Percentiles rank a stretch among this genome's conserved stretches.
These are phyloP conservation scores for Pyxicephalus adspersus DNA, from an alignment of 2,113 vertebrate genomes.

Conservation along the genomic window DNA sequence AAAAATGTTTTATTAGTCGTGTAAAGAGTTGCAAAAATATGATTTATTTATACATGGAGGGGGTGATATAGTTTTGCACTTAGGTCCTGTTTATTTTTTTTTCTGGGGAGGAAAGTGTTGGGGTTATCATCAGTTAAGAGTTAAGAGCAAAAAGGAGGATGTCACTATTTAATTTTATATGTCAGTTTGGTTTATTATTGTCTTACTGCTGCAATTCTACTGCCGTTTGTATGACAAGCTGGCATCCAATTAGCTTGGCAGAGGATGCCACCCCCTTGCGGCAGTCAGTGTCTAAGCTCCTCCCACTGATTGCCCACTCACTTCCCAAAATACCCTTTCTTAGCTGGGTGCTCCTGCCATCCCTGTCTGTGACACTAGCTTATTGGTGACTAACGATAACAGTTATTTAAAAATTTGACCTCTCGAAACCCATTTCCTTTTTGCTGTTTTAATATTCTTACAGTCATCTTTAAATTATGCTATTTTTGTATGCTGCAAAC, in stretches of 20 bases:
- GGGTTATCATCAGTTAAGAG: conserved; percentile 3
- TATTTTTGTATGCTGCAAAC: neutral
- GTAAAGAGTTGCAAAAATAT: conserved; percentile 50
- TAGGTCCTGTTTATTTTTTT: conserved; percentile 60
- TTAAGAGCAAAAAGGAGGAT: neutral
- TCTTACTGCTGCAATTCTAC: neutral
- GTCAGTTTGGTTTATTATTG: neutral
- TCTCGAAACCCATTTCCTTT: neutral
- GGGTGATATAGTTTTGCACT: conserved; percentile 57
- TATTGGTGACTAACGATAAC: neutral
- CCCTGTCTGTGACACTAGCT: neutral
- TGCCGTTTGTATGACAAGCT: neutral
- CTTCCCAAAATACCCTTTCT: conserved; percentile 7
- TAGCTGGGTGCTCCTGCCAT: neutral
- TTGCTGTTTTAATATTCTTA: neutral
- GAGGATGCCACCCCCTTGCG: neutral
- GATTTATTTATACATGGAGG: conserved; percentile 53
- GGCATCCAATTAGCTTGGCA: conserved; percentile 6
- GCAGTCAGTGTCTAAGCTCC: neutral
- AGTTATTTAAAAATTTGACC: neutral
- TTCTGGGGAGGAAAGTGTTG: neutral
- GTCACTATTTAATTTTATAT: neutral
- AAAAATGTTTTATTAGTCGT: conserved; percentile 40
- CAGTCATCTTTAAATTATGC: neutral
- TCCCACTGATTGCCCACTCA: neutral